Percentiles rank a stretch among this genome's conserved stretches.
Evolutionary conservation across 35 echinoderm and acorn worm genomes (phyloP).

Genomic region (Ophiothrix spiculata): DNA sequence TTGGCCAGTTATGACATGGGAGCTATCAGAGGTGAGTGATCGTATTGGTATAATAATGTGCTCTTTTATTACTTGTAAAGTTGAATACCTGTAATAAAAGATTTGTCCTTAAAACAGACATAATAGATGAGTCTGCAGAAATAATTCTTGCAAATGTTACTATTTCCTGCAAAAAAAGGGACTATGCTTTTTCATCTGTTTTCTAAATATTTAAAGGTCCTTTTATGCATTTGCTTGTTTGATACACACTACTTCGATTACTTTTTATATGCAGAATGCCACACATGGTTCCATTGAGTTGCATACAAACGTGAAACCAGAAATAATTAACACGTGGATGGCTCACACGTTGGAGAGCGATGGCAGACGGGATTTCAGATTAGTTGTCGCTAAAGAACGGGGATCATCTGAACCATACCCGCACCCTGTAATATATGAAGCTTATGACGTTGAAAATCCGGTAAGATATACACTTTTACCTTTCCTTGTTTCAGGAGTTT

Average conservation of each 20-base stretch:
- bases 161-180: no score
- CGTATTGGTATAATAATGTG: no score
- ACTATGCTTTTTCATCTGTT: no score
- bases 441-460: slow-evolving; percentile 13
- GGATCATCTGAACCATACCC: slow-evolving; percentile 10
- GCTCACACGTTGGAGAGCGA: neutral
- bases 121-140: no score
- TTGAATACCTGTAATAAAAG: no score
- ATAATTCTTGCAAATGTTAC: no score
- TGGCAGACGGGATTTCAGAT: slow-evolving; percentile 28
- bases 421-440: slow-evolving; percentile 15
- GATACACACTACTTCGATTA: neutral
- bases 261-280: neutral
- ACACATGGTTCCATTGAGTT: neutral
- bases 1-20: neutral
- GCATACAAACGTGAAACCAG: neutral
- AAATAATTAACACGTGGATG: neutral
- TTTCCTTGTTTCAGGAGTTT: no score
- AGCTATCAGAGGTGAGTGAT: neutral
- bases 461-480: no score
- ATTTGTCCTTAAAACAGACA: no score
- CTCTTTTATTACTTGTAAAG: no score
- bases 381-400: neutral
- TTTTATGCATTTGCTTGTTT: no score
- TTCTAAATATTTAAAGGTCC: no score